phyloP scores from a whole-genome alignment of 23 tunicate species.

The Halocynthia aurantium region DNA sequence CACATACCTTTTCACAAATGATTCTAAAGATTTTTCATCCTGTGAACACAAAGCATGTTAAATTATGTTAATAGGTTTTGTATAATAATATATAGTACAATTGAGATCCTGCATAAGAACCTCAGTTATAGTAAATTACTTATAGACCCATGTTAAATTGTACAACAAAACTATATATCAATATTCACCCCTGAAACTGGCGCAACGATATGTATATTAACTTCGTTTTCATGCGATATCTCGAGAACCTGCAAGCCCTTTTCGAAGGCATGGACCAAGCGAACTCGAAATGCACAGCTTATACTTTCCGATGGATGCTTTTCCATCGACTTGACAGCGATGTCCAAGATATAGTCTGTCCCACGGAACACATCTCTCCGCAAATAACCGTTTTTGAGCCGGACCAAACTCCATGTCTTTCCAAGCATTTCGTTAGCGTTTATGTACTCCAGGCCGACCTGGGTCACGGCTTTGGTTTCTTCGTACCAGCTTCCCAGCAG shows the following conservation, averaged over 20 bases:
- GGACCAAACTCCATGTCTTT: conserved; percentile 42
- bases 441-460: conserved; percentile 65
- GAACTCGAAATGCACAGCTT: conserved; percentile 38
- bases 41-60: background rate
- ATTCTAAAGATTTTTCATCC: conserved; percentile 11
- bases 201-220: conserved; percentile 24
- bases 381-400: conserved; percentile 54
- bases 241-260: conserved; percentile 2
- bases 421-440: conserved; percentile 64
- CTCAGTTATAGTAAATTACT: background rate
- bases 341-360: conserved; percentile 72
- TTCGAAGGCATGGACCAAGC: conserved; percentile 52
- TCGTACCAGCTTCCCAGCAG: conserved; percentile 40
- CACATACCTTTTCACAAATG: conserved; percentile 6
- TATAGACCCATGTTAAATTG: background rate
- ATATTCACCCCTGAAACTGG: conserved; percentile 28
- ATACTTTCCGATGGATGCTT: background rate
- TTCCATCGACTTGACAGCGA: conserved; percentile 9
- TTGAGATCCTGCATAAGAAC: background rate
- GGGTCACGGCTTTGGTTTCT: conserved; percentile 53
- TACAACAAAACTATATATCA: background rate
- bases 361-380: conserved; percentile 57
- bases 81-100: background rate
- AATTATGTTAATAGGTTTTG: background rate
- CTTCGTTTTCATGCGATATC: conserved; percentile 4